These are phyloP conservation scores for Saimiri boliviensis DNA, from an alignment of 2,113 vertebrate species.

Conservation along the genomic window DNA sequence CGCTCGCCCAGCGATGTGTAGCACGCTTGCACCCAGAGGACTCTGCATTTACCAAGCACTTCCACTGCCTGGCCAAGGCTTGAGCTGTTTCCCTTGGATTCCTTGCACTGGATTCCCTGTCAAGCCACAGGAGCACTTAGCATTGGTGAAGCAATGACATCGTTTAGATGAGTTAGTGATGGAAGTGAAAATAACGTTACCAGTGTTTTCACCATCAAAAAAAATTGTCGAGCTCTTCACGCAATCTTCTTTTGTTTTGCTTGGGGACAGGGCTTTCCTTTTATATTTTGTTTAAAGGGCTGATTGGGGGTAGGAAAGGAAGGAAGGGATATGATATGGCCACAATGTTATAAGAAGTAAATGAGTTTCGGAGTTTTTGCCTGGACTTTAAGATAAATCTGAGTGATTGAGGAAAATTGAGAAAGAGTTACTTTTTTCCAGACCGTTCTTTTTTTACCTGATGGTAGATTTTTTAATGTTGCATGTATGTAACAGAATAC, in stretches of 20 bases:
- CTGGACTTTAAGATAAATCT: slow-evolving; percentile 72
- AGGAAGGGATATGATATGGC: not conserved
- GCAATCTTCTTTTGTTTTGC: slow-evolving; percentile 55
- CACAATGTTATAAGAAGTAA: slow-evolving; percentile 34
- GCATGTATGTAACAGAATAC: slow-evolving; percentile 47
- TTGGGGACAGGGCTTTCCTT: not conserved
- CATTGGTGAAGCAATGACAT: slow-evolving; percentile 53
- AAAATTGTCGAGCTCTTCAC: slow-evolving; percentile 43
- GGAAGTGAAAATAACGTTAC: slow-evolving; percentile 67
- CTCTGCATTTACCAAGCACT: slow-evolving; percentile 17
- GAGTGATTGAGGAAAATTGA: slow-evolving; percentile 58
- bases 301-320: not conserved
- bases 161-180: slow-evolving; percentile 65
- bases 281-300: not conserved
- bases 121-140: slow-evolving; percentile 69
- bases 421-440: slow-evolving; percentile 63
- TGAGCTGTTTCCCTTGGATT: slow-evolving; percentile 63
- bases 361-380: slow-evolving; percentile 62
- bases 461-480: slow-evolving; percentile 59
- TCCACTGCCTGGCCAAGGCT: slow-evolving; percentile 6
- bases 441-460: slow-evolving; percentile 64
- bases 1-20: slow-evolving; percentile 98
- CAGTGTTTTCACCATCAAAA: slow-evolving; percentile 75
- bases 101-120: slow-evolving; percentile 55
- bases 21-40: slow-evolving; percentile 43